A percentile compares a stretch with the other conserved stretches of the same genome.
Evolutionary conservation across 2,888 invertebrate genomes (phyloP).

Genomic region (Aricia artaxerxes): DNA sequence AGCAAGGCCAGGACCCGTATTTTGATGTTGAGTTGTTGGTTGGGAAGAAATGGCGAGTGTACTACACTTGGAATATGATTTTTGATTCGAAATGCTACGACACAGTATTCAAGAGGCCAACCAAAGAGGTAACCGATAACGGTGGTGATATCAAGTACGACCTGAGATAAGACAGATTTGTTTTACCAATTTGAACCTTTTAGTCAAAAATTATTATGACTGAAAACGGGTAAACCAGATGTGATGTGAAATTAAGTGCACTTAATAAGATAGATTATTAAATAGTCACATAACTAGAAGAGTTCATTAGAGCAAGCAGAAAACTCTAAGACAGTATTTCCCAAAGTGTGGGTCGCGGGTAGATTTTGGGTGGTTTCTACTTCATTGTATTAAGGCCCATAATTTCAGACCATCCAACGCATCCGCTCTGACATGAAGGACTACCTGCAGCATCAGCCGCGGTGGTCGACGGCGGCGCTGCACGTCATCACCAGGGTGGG

Average conservation of each 20-base stretch:
- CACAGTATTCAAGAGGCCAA: constrained; percentile 56
- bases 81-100: constrained; percentile 56
- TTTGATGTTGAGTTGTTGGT: constrained; percentile 59
- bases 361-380: no score
- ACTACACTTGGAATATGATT: constrained; percentile 62
- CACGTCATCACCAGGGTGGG: constrained; percentile 50
- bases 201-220: no score
- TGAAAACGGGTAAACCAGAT: no score
- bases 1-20: constrained; percentile 52
- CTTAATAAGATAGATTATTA: no score
- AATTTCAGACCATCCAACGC: constrained; percentile 53
- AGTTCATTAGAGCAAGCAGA: no score
- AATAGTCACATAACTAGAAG: no score
- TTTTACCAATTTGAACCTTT: no score
- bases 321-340: no score
- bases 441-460: constrained; percentile 59
- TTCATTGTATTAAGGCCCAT: background rate
- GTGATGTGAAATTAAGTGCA: no score
- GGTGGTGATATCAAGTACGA: no score
- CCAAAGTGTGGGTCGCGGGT: no score
- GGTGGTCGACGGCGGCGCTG: constrained; percentile 62
- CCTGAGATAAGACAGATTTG: no score
- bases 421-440: constrained; percentile 63
- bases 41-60: constrained; percentile 60
- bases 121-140: constrained; percentile 46